Conservation (phyloP, 2,888 invertebrate genomes). For the Lacanobia wlatinum region DNA sequence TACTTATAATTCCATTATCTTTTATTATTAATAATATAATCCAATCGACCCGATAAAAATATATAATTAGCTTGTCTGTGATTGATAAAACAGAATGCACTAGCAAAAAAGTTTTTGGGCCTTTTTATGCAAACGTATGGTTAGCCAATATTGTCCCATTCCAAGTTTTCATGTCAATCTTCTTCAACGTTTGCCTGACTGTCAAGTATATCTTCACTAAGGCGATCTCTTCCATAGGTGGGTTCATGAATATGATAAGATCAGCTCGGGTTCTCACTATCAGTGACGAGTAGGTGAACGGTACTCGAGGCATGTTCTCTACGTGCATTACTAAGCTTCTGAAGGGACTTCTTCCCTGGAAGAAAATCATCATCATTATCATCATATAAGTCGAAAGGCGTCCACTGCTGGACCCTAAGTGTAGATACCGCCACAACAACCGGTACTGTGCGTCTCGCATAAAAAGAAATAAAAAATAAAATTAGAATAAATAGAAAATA, state of each 20-base stretch:
- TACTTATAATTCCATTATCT: not conserved
- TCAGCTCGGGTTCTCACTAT: slow-evolving; percentile 47
- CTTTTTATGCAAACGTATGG: slow-evolving; percentile 24
- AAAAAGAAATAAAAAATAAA: too few relatives aligned
- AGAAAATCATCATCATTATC: not conserved
- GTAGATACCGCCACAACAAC: too few relatives aligned
- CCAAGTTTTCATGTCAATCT: slow-evolving; percentile 38
- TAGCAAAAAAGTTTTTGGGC: not conserved
- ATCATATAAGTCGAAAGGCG: too few relatives aligned
- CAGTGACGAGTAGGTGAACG: slow-evolving; percentile 48
- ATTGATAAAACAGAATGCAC: not conserved
- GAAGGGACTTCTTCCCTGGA: slow-evolving; percentile 41
- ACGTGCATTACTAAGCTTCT: slow-evolving; percentile 38
- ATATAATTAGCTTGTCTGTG: not conserved
- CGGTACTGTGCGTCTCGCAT: too few relatives aligned
- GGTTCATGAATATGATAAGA: slow-evolving; percentile 2
- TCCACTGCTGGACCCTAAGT: too few relatives aligned
- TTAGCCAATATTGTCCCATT: slow-evolving; percentile 38
- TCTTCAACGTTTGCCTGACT: slow-evolving; percentile 31
- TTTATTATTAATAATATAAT: slow-evolving; percentile 8
- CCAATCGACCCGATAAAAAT: not conserved
- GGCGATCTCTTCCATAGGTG: slow-evolving; percentile 22
- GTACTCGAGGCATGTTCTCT: slow-evolving; percentile 43
- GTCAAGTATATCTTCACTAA: slow-evolving; percentile 31
- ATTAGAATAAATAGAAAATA: too few relatives aligned